A percentile compares a stretch with the other conserved stretches of the same genome.
phyloP scores from a whole-genome alignment of 2,113 vertebrate genomes.

The Cervus canadensis region DNA sequence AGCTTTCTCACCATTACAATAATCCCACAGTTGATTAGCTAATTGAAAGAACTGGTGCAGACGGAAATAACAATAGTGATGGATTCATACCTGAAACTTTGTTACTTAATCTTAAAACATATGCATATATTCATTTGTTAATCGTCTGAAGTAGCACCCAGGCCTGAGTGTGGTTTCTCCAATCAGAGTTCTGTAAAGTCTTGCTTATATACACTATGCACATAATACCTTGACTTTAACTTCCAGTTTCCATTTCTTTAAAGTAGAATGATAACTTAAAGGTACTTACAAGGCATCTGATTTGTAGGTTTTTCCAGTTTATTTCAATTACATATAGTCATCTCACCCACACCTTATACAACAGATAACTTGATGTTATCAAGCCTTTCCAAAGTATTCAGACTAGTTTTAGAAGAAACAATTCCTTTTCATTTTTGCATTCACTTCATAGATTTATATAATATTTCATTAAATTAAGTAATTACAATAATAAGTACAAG shows the following conservation, averaged over 20 bases:
- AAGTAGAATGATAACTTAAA: neutral
- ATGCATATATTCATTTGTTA: neutral
- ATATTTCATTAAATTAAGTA: neutral
- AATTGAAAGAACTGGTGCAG: neutral
- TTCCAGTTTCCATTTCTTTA: neutral
- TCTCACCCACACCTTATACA: neutral
- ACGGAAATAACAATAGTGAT: neutral
- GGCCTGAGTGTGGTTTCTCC: neutral
- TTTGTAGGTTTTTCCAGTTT: neutral
- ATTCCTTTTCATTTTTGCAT: neutral
- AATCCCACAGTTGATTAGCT: neutral
- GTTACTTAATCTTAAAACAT: neutral
- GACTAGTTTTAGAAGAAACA: neutral
- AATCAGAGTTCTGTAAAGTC: neutral
- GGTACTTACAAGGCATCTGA: neutral
- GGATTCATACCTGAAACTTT: neutral
- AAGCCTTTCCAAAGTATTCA: neutral
- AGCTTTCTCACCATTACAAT: neutral
- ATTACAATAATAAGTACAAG: neutral
- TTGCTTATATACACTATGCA: neutral
- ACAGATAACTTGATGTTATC: neutral
- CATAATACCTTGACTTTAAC: neutral
- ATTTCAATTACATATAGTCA: neutral
- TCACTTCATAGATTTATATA: neutral
- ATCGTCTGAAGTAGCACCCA: neutral